These are phyloP conservation scores for Lophotriccus pileatus DNA, from an alignment of 2,797 vertebrate genomes.

Conservation along the genomic window DNA sequence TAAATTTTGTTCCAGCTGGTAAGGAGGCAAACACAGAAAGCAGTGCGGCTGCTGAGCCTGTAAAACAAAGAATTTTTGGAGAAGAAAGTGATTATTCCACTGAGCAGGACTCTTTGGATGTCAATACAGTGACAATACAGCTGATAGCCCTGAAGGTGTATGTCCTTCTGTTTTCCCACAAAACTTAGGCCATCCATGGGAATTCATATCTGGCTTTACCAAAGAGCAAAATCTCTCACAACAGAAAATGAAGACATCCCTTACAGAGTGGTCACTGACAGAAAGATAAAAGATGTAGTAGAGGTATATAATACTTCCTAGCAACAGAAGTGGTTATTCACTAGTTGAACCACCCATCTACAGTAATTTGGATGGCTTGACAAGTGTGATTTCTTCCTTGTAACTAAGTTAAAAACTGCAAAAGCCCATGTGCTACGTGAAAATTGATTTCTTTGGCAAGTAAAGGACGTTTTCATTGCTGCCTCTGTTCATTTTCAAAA, in stretches of 20 bases:
- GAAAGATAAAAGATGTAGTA: background rate
- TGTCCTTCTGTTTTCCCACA: background rate
- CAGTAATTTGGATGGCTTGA: background rate
- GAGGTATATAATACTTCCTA: background rate
- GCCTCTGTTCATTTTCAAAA: background rate
- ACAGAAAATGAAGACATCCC: background rate
- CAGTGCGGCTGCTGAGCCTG: background rate
- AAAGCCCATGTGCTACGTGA: background rate
- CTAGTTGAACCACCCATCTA: background rate
- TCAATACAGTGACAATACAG: background rate
- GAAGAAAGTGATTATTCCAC: slow-evolving; percentile 28
- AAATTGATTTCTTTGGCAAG: background rate
- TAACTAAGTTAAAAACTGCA: background rate
- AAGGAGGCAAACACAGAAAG: background rate
- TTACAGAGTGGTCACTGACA: background rate
- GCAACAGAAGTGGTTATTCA: background rate
- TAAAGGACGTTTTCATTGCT: background rate
- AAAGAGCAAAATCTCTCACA: background rate
- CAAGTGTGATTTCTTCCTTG: background rate
- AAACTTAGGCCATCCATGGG: background rate
- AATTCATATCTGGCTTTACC: background rate
- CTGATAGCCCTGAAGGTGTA: background rate
- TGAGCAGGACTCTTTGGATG: background rate
- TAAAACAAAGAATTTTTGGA: slow-evolving; percentile 7
- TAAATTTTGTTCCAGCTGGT: background rate